A percentile compares a stretch with the other conserved stretches of the same genome.
Evolutionary conservation across 1,140 invertebrate species (phyloP).

Genomic region (Cyclina sinensis): DNA sequence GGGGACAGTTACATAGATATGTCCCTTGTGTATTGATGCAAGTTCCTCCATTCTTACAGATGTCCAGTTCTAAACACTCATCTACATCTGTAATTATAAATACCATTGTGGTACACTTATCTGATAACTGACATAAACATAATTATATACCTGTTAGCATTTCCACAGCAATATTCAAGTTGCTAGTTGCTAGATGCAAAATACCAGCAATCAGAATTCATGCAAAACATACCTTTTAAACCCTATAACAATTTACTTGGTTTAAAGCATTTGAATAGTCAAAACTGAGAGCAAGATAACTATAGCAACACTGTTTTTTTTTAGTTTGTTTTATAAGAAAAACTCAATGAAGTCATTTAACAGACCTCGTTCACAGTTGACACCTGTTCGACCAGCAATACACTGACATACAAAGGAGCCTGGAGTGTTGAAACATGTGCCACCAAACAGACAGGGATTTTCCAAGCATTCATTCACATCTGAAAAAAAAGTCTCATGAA

Average conservation of each 20-base stretch:
- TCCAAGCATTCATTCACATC: conserved; percentile 95
- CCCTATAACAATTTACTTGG: too few species aligned
- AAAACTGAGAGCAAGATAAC: too few species aligned
- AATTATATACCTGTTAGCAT: too few species aligned
- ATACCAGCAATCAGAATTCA: too few species aligned
- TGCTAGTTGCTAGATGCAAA: too few species aligned
- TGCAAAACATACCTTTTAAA: too few species aligned
- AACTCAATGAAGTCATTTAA: not conserved
- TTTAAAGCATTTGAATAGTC: too few species aligned
- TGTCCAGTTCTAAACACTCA: conserved; percentile 69
- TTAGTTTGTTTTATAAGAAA: too few species aligned
- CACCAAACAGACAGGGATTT: conserved; percentile 88
- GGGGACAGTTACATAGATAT: conserved; percentile 91
- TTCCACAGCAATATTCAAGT: too few species aligned
- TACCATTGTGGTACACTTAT: too few species aligned
- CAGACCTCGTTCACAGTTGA: conserved; percentile 91
- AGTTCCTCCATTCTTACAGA: conserved; percentile 96
- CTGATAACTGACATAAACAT: too few species aligned
- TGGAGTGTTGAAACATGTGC: conserved; percentile 82
- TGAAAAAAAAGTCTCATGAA: conserved; percentile 30
- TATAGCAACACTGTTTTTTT: too few species aligned
- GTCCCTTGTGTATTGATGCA: conserved; percentile 89
- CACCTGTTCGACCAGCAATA: conserved; percentile 93
- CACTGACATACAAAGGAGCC: conserved; percentile 94
- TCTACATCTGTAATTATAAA: conserved; percentile 66